phyloP scores from a whole-genome alignment of 1,140 invertebrate genomes.

The Leptinotarsa undecemlineata region DNA sequence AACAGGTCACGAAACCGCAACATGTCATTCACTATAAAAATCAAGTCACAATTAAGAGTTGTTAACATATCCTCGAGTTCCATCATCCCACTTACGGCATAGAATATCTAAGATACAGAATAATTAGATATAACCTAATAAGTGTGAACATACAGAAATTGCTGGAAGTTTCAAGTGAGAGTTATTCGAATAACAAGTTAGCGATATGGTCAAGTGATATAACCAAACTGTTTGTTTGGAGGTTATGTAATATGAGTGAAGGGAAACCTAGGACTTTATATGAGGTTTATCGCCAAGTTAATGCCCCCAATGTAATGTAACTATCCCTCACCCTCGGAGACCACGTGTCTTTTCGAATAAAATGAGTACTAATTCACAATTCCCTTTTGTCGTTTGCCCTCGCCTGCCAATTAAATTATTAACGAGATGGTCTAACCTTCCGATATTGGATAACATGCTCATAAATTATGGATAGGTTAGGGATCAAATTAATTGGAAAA shows the following conservation, averaged over 20 bases:
- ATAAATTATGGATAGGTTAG: slow-evolving; percentile 6
- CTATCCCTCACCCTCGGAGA: slow-evolving; percentile 35
- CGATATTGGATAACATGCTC: slow-evolving; percentile 16
- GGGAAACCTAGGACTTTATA: neutral
- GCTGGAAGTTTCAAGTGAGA: no score
- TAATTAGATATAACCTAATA: no score
- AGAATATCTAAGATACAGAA: no score
- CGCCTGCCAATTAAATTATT: slow-evolving; percentile 36
- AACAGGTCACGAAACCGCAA: no score
- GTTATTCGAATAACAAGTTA: no score
- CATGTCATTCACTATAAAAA: no score
- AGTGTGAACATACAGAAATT: no score
- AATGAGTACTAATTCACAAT: slow-evolving; percentile 32
- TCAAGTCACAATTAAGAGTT: no score
- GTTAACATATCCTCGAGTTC: no score
- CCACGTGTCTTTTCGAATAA: slow-evolving; percentile 37
- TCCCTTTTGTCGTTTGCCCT: slow-evolving; percentile 29
- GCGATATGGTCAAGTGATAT: no score
- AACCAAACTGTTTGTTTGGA: neutral
- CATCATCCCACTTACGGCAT: no score
- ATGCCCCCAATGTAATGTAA: slow-evolving; percentile 35
- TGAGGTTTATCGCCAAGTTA: slow-evolving; percentile 32
- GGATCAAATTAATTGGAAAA: slow-evolving; percentile 11
- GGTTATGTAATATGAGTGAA: neutral
- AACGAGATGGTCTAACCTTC: slow-evolving; percentile 19